Percentiles rank a stretch among this genome's conserved stretches.
phyloP scores from a whole-genome alignment of 2,888 invertebrate genomes.

The Cremastinae sp. region DNA sequence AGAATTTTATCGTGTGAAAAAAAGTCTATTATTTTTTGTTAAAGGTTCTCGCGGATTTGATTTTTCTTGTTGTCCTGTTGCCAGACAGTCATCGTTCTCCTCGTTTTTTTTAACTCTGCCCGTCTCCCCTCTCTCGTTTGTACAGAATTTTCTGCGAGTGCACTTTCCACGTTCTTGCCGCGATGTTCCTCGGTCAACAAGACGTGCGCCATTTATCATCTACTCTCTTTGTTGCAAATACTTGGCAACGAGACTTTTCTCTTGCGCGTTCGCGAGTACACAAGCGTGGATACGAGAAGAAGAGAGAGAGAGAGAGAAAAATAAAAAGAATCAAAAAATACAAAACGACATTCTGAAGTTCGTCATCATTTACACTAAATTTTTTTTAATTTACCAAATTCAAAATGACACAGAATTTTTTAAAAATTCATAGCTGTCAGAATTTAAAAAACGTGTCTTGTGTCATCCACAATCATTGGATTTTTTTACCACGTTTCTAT shows the following conservation, averaged over 20 bases:
- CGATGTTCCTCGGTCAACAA: constrained; percentile 31
- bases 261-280: constrained; percentile 1
- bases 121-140: not conserved
- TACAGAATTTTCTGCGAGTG: constrained; percentile 7
- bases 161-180: not conserved
- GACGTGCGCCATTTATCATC: constrained; percentile 48
- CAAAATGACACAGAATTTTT: no score
- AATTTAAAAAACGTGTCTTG: no score
- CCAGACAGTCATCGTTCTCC: no score
- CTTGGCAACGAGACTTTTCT: constrained; percentile 36
- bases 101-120: not conserved
- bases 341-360: not conserved
- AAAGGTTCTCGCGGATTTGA: not conserved
- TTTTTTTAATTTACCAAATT: not conserved
- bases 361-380: not conserved
- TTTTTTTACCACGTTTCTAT: no score
- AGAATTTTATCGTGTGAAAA: no score
- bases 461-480: no score
- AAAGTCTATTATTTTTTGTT: no score
- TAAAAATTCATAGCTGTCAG: no score
- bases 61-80: not conserved
- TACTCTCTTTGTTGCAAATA: constrained; percentile 57
- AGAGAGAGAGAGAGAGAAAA: constrained; percentile 1
- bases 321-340: not conserved
- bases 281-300: not conserved